Base-by-base conservation (phyloP, 1,140 invertebrate genomes). In the Rhizoglyphus robini region DNA sequence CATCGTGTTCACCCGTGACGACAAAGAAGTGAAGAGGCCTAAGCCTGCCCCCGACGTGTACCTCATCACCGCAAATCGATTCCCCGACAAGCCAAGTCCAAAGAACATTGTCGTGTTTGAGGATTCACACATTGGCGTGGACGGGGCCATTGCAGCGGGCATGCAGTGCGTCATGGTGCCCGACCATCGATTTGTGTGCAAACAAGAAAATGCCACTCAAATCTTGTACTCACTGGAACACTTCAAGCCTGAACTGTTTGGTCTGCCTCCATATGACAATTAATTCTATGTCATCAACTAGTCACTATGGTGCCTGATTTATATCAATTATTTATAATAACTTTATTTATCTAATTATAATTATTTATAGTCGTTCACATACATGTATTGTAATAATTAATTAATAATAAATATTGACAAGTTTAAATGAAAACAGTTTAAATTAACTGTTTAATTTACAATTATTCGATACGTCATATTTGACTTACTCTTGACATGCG, bases 131-230 rank as follows among this genome's bases (percentile, higher is more conserved):
- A 60, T 65, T 36, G 68, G 68, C 31, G 68, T 69, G 1, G 23
- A 61, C 23, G 63, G 41, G 18, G 68, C 62, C 5, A 15, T 57
- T 11, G 65, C 65, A 4, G 67, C 67, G 23, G 65, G 64, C 27
- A 69, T 69, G 60, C 69, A 70, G 46, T 63, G 54, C 51, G 54
- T 69, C 47, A 57, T 63, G 36, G 68, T 68, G 27, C 66, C 68
- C 3, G 67, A 66, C 46, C 29, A 36, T 27, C 32, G 38, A 27
- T 48, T 61, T 46, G 32, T 51, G 32, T 65, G 29, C 59, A 41
- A 29, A 46, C 69, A 25, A 30, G 23, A 38, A 32, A 65, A 69
- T 38, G 49, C 65, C 29, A 67, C 65, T 4, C 30, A 34, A 34
- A 63, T 63, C 34, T n/a, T 69, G 13, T 18, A 63, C 25, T 64